A percentile compares a stretch with the other conserved stretches of the same genome.
phyloP scores from a whole-genome alignment of 2,888 invertebrate genomes.

The Octonoba sinensis region DNA sequence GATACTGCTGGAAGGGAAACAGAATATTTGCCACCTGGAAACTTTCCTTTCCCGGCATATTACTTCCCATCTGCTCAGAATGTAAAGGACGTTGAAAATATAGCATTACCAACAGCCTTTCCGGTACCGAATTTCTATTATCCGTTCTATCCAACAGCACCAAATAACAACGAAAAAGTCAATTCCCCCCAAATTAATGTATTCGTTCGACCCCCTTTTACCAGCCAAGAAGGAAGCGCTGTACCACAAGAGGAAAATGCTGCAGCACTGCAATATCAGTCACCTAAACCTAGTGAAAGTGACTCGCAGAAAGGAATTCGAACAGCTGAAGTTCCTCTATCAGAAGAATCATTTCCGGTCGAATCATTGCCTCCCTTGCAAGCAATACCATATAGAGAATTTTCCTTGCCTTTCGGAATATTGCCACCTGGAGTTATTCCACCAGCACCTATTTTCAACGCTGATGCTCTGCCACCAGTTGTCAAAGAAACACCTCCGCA shows the following conservation, averaged over 20 bases:
- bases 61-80: background rate
- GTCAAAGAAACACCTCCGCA: background rate
- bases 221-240: slow-evolving; percentile 5
- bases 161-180: background rate
- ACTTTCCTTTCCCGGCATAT: background rate
- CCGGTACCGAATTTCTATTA: background rate
- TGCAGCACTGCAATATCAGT: background rate
- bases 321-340: background rate
- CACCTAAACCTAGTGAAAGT: background rate
- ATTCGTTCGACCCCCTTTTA: slow-evolving; percentile 10
- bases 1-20: too few relatives aligned
- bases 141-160: background rate
- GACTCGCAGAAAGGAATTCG: background rate
- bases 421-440: background rate
- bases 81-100: background rate
- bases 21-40: background rate
- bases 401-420: background rate
- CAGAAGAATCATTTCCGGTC: slow-evolving; percentile 11
- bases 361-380: background rate
- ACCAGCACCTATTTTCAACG: background rate
- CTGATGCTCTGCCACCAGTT: background rate
- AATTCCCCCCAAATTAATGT: slow-evolving; percentile 1
- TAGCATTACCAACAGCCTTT: background rate
- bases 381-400: background rate
- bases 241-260: background rate